phyloP scores from a whole-genome alignment of 2,113 vertebrate genomes.

The Tupaia chinensis region DNA sequence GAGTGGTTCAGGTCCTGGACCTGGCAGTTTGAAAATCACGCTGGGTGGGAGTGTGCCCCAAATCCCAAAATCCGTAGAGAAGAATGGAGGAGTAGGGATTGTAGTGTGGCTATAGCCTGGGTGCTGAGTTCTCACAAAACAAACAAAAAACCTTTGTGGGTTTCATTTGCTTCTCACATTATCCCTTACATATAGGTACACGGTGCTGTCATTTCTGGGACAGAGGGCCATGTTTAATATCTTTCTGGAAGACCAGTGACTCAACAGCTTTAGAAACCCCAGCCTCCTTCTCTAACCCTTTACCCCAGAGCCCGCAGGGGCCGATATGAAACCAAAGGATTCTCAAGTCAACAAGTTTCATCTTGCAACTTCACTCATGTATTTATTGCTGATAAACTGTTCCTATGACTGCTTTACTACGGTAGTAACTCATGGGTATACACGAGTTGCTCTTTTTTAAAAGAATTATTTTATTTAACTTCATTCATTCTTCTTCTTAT shows the following conservation, averaged over 20 bases:
- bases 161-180: background rate
- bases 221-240: background rate
- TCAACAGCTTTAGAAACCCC: slow-evolving; percentile 37
- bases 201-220: background rate
- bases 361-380: background rate
- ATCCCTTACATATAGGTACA: background rate
- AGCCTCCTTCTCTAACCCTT: slow-evolving; percentile 9
- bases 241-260: background rate
- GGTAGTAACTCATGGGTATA: background rate
- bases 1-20: too few species aligned
- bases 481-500: too few species aligned
- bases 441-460: too few species aligned
- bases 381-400: background rate
- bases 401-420: background rate
- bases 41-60: too few species aligned
- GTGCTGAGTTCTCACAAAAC: too few species aligned
- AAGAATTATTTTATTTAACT: too few species aligned
- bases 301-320: background rate
- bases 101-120: too few species aligned
- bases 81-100: too few species aligned
- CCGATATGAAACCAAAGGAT: background rate
- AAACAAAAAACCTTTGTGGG: too few species aligned
- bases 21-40: too few species aligned
- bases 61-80: too few species aligned
- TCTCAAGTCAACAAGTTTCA: slow-evolving; percentile 7